phyloP scores from a whole-genome alignment of 2,113 vertebrate genomes.

The Urocolius indicus region DNA sequence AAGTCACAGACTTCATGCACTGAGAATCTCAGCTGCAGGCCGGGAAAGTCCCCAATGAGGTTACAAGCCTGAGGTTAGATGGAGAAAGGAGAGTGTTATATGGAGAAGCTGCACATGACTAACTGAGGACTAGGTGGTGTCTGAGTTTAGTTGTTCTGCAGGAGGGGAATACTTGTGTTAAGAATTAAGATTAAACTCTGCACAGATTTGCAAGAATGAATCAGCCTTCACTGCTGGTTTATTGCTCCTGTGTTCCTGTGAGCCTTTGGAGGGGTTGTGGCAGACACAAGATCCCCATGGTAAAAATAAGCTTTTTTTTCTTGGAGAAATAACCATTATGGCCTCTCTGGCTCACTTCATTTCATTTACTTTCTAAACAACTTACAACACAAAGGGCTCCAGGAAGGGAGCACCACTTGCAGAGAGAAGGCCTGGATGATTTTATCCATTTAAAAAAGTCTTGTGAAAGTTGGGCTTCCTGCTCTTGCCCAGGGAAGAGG shows the following conservation, averaged over 20 bases:
- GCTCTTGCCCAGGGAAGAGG: not conserved
- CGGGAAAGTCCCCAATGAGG: not conserved
- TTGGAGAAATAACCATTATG: not conserved
- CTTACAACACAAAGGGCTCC: not conserved
- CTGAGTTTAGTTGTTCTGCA: not conserved
- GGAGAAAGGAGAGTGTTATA: not conserved
- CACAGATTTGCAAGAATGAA: not conserved
- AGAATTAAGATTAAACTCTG: not conserved
- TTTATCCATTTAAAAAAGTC: not conserved
- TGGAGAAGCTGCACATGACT: not conserved
- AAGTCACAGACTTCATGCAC: not conserved
- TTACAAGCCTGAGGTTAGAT: not conserved
- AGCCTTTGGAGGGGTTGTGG: not conserved
- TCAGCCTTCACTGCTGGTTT: not conserved
- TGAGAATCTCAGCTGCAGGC: not conserved
- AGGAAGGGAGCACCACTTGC: not conserved
- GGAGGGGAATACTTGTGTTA: not conserved
- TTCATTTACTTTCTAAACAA: constrained; percentile 16
- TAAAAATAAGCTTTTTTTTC: constrained; percentile 30
- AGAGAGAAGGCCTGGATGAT: not conserved
- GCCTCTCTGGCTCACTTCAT: not conserved
- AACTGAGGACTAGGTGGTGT: not conserved
- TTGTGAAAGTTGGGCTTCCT: constrained; percentile 4
- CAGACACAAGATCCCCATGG: not conserved
- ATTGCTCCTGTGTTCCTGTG: not conserved